Conservation (phyloP, 1,140 invertebrate species). For the Rhopalosiphum maidis region DNA sequence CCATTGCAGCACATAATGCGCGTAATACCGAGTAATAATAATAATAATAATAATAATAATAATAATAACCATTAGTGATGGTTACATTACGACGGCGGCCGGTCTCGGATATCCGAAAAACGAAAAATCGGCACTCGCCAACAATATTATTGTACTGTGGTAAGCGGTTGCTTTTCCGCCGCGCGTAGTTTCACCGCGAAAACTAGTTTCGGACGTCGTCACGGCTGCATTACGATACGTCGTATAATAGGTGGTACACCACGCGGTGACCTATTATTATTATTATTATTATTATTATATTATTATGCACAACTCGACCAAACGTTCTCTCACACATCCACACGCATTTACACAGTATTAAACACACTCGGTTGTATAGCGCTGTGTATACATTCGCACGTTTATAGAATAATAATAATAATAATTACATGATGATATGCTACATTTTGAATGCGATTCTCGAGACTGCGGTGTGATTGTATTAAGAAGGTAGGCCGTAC, state of each 20-base stretch:
- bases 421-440: background rate
- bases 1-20: background rate
- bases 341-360: background rate
- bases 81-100: background rate
- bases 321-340: background rate
- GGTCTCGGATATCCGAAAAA: background rate
- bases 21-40: background rate
- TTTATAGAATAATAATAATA: background rate
- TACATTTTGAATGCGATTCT: background rate
- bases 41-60: too few relatives aligned
- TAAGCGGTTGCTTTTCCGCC: too few relatives aligned
- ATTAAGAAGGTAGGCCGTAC: background rate
- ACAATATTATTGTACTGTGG: too few relatives aligned
- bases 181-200: background rate
- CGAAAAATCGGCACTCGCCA: background rate
- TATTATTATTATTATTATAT: background rate
- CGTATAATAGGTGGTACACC: too few relatives aligned
- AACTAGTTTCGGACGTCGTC: background rate
- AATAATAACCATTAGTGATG: background rate
- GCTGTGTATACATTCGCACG: background rate
- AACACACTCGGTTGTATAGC: background rate
- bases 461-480: background rate
- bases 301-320: background rate
- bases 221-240: background rate
- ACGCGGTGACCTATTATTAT: background rate